A percentile compares a stretch with the other conserved stretches of the same genome.
These are phyloP conservation scores for Brachyptera risi DNA, from an alignment of 2,888 invertebrate species.

Conservation along the genomic window DNA sequence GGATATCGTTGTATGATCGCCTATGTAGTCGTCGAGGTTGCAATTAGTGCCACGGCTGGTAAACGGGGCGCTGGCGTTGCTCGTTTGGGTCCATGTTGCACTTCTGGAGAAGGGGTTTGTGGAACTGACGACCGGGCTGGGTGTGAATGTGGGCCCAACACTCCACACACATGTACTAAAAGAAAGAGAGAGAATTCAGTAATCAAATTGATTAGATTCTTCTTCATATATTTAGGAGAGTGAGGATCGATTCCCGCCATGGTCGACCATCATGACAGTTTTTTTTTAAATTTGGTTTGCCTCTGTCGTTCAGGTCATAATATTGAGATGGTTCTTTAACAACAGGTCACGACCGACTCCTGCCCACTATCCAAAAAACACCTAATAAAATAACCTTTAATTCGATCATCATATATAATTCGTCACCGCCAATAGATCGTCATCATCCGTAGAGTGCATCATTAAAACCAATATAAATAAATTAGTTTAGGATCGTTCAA, in stretches of 20 bases:
- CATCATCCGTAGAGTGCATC: too few relatives aligned
- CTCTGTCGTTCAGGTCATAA: too few relatives aligned
- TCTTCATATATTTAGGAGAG: neutral
- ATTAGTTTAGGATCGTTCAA: too few relatives aligned
- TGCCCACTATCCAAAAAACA: neutral
- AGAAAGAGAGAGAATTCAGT: neutral
- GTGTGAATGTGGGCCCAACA: neutral
- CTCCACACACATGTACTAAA: neutral
- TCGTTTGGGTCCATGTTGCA: neutral
- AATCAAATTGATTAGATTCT: neutral
- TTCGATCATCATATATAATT: too few relatives aligned
- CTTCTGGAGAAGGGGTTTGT: constrained; percentile 3
- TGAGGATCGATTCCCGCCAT: too few relatives aligned
- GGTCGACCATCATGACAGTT: too few relatives aligned
- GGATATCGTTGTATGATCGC: too few relatives aligned
- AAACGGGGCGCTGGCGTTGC: neutral
- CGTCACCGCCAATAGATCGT: too few relatives aligned
- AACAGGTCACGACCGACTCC: too few relatives aligned
- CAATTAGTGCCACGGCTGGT: neutral
- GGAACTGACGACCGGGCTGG: neutral
- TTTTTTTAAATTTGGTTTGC: too few relatives aligned
- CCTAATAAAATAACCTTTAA: neutral
- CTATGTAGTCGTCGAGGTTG: too few relatives aligned
- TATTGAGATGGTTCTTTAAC: neutral
- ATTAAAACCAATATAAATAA: too few relatives aligned